These are phyloP conservation scores for Petrocephalus microphthalmus DNA, from an alignment of 2,113 vertebrate species.

Conservation along the genomic window DNA sequence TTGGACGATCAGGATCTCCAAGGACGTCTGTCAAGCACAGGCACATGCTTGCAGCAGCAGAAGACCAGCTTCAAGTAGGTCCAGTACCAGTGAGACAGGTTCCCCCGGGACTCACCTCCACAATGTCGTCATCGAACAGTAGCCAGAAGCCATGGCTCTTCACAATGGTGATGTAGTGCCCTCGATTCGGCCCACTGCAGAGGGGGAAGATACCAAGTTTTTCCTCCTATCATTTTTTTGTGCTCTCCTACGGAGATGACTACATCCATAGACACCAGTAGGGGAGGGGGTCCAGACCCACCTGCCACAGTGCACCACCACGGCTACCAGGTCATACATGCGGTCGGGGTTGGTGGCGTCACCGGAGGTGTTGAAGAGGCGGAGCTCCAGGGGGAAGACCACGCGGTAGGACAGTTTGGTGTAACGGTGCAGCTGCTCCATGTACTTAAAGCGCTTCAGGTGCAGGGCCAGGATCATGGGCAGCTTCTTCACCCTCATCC, in stretches of 20 bases:
- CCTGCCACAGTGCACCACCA: slow-evolving; percentile 90
- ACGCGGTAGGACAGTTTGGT: slow-evolving; percentile 90
- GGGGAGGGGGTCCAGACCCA: slow-evolving; percentile 32
- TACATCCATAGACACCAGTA: background rate
- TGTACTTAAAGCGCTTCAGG: slow-evolving; percentile 89
- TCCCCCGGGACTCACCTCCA: slow-evolving; percentile 64
- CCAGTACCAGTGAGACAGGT: background rate
- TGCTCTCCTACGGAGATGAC: background rate
- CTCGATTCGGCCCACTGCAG: slow-evolving; percentile 80
- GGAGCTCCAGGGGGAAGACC: slow-evolving; percentile 85
- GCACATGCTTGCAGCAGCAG: background rate
- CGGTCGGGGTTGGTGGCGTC: slow-evolving; percentile 87
- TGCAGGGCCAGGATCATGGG: slow-evolving; percentile 89
- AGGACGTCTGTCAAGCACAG: background rate
- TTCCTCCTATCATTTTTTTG: background rate
- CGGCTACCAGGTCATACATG: slow-evolving; percentile 86
- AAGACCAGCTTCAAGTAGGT: background rate
- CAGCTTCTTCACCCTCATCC: slow-evolving; percentile 87
- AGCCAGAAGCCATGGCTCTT: slow-evolving; percentile 90
- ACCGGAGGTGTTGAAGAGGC: slow-evolving; percentile 88
- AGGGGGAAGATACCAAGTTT: background rate
- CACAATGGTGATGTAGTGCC: slow-evolving; percentile 88
- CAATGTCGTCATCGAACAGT: slow-evolving; percentile 86
- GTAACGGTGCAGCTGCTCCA: slow-evolving; percentile 91
- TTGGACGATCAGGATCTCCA: background rate